Conservation (phyloP, 1,140 invertebrate species). For the Papilio polyxenes region DNA sequence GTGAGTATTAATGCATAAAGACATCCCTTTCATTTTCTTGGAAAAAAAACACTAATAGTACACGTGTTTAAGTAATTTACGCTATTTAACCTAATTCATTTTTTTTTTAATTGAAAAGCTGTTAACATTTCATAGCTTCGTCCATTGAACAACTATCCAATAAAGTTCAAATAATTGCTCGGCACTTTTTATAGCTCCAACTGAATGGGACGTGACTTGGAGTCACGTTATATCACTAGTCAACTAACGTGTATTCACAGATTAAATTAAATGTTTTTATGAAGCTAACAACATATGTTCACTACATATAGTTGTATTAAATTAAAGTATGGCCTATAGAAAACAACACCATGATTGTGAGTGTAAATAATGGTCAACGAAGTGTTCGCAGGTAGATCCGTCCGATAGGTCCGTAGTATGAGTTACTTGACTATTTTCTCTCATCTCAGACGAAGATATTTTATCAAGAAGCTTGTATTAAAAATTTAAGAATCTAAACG, state of each 20-base stretch:
- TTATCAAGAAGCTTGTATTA: not conserved
- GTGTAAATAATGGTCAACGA: not conserved
- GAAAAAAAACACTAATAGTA: too few relatives aligned
- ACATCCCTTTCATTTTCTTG: too few relatives aligned
- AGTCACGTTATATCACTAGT: constrained; percentile 23
- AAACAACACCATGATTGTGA: not conserved
- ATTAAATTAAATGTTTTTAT: constrained; percentile 18
- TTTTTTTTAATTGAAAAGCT: too few relatives aligned
- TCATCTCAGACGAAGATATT: not conserved
- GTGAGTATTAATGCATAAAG: too few relatives aligned
- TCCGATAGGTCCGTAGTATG: not conserved
- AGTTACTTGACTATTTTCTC: not conserved
- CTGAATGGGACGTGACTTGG: constrained; percentile 24
- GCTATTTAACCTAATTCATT: too few relatives aligned
- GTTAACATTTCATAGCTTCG: too few relatives aligned
- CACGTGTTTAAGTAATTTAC: too few relatives aligned
- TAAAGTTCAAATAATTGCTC: constrained; percentile 22
- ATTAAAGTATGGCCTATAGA: not conserved
- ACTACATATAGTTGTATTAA: not conserved
- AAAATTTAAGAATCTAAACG: not conserved
- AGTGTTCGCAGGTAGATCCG: not conserved
- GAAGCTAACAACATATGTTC: not conserved
- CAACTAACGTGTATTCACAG: constrained; percentile 6
- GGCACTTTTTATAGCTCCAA: not conserved
- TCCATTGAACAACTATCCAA: not conserved